These are phyloP conservation scores for Microtus richardsoni DNA, from an alignment of 2,113 vertebrate species.

Conservation along the genomic window DNA sequence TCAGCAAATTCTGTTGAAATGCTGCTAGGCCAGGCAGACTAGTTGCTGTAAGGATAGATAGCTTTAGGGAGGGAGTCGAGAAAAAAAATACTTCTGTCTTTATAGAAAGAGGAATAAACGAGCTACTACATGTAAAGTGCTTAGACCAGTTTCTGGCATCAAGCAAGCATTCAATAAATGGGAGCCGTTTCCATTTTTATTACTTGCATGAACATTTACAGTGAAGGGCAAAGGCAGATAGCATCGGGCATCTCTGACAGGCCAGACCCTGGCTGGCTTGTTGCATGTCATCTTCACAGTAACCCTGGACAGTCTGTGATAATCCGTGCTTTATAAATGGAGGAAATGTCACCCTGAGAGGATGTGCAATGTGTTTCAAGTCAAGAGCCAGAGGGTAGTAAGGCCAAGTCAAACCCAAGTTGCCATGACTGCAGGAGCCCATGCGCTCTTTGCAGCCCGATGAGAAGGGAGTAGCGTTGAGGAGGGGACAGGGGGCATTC, in stretches of 20 bases:
- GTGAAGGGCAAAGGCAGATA: slow-evolving; percentile 13
- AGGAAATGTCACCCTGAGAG: neutral
- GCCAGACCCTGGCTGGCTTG: neutral
- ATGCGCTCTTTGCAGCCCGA: neutral
- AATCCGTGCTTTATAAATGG: neutral
- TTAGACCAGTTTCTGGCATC: slow-evolving; percentile 65
- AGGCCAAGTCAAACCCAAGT: neutral
- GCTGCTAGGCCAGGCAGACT: slow-evolving; percentile 33
- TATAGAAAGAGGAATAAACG: slow-evolving; percentile 44
- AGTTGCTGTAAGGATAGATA: slow-evolving; percentile 30
- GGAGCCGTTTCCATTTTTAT: slow-evolving; percentile 41
- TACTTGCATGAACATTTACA: neutral
- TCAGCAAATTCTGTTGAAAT: slow-evolving; percentile 53
- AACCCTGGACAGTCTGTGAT: neutral
- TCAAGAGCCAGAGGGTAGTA: neutral
- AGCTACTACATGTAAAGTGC: slow-evolving; percentile 46
- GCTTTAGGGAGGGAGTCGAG: slow-evolving; percentile 20
- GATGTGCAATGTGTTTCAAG: neutral
- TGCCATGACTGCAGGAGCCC: neutral
- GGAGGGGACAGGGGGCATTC: fast-evolving
- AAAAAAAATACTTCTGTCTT: slow-evolving; percentile 55
- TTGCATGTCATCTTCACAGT: neutral
- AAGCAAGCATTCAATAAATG: slow-evolving; percentile 20
- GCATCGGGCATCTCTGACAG: neutral
- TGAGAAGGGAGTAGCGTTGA: neutral